phyloP scores from a whole-genome alignment of 2,888 invertebrate species.

The Orchesella flavescens region DNA sequence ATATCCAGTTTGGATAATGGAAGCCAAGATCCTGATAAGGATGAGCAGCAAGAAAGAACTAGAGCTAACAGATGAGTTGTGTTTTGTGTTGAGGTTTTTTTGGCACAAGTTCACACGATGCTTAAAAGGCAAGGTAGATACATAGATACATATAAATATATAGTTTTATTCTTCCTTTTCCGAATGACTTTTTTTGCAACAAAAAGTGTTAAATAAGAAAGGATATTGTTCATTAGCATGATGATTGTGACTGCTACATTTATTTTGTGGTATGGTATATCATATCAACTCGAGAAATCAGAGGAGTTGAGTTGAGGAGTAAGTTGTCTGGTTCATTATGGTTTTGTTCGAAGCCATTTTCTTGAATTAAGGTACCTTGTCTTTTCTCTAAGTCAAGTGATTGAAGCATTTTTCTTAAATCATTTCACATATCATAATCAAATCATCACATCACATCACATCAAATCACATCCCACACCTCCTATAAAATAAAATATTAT shows the following conservation, averaged over 20 bases:
- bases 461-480: too few relatives aligned
- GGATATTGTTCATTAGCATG: not conserved
- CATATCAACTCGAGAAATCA: slow-evolving; percentile 16
- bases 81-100: slow-evolving; percentile 1
- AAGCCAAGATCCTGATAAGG: slow-evolving; percentile 19
- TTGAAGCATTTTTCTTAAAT: slow-evolving; percentile 20
- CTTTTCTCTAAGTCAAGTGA: too few relatives aligned
- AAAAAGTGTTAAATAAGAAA: not conserved
- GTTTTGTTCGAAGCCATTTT: too few relatives aligned
- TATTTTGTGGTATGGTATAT: not conserved
- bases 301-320: slow-evolving; percentile 2
- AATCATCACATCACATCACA: slow-evolving; percentile 44
- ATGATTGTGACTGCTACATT: not conserved
- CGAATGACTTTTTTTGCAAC: not conserved
- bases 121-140: not conserved
- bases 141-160: too few relatives aligned
- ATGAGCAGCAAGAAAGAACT: not conserved
- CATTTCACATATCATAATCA: slow-evolving; percentile 29
- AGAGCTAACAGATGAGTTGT: not conserved
- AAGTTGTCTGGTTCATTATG: slow-evolving; percentile 43
- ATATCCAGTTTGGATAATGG: slow-evolving; percentile 19
- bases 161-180: not conserved
- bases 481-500: too few relatives aligned
- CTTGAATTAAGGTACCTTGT: too few relatives aligned
- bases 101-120: slow-evolving; percentile 50